Conservation (phyloP, 2,888 invertebrate species). For the Beris chalybata region DNA sequence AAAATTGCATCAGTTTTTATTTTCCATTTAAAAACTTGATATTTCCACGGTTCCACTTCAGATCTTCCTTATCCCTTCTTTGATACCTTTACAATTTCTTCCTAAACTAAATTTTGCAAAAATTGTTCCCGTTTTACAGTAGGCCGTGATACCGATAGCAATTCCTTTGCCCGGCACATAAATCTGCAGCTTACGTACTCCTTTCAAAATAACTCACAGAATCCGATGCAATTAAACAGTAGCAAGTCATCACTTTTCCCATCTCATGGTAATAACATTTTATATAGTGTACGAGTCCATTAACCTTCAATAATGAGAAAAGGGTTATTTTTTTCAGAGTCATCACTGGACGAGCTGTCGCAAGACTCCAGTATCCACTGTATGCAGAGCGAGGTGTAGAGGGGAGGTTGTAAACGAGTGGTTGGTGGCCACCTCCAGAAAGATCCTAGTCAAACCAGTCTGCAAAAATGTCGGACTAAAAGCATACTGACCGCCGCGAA, state of each 20-base stretch:
- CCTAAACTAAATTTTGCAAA: slow-evolving; percentile 22
- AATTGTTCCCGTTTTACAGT: slow-evolving; percentile 57
- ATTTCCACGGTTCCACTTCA: too few species aligned
- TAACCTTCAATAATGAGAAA: slow-evolving; percentile 35
- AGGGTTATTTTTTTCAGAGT: slow-evolving; percentile 62
- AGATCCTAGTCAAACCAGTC: slow-evolving; percentile 34
- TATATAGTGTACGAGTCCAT: slow-evolving; percentile 18
- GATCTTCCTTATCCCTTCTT: too few species aligned
- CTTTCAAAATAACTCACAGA: slow-evolving; percentile 76
- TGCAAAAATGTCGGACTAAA: slow-evolving; percentile 16
- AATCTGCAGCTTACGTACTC: slow-evolving; percentile 87
- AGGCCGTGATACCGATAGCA: slow-evolving; percentile 67
- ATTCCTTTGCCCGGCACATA: slow-evolving; percentile 80
- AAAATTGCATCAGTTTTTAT: too few species aligned
- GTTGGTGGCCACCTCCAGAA: slow-evolving; percentile 12
- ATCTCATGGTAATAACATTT: slow-evolving; percentile 60
- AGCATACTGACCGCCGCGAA: background rate
- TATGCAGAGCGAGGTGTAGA: slow-evolving; percentile 78
- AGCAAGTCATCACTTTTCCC: slow-evolving; percentile 60
- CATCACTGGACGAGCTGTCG: slow-evolving; percentile 82
- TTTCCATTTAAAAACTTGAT: too few species aligned
- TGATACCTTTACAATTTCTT: slow-evolving; percentile 36
- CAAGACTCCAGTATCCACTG: slow-evolving; percentile 86
- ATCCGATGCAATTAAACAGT: slow-evolving; percentile 54
- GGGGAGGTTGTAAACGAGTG: slow-evolving; percentile 8